Conservation (phyloP, 2,888 invertebrate species). For the Phasia obesa region DNA sequence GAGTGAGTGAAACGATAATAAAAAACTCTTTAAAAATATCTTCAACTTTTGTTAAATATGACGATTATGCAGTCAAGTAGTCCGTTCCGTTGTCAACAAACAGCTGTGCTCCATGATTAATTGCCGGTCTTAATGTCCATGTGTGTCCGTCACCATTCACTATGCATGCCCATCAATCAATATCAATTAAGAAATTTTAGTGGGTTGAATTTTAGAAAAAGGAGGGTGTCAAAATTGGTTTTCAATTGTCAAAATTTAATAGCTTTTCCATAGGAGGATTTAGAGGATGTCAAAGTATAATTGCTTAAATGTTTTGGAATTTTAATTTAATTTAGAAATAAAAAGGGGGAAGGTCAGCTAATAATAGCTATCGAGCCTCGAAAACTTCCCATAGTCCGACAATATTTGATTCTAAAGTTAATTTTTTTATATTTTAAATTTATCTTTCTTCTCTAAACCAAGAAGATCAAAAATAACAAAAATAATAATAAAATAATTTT, state of each 20-base stretch:
- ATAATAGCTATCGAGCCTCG: no score
- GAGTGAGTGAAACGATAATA: neutral
- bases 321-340: no score
- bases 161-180: conserved; percentile 37
- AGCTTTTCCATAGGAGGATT: neutral
- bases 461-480: no score
- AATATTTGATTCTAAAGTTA: no score
- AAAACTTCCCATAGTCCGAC: no score
- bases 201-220: conserved; percentile 5
- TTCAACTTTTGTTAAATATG: conserved; percentile 53
- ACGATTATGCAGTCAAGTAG: conserved; percentile 56
- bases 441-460: no score
- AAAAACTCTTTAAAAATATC: conserved; percentile 46
- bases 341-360: neutral
- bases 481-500: no score
- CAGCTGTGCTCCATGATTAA: conserved; percentile 52
- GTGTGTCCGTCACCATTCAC: conserved; percentile 12
- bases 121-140: conserved; percentile 26
- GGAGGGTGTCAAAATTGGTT: conserved; percentile 1
- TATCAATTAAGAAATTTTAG: conserved; percentile 40
- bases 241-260: conserved; percentile 3
- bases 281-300: conserved; percentile 32
- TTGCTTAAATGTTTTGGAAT: neutral
- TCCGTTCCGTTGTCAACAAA: conserved; percentile 46
- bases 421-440: no score